Evolutionary conservation across 2,797 vertebrate species (phyloP), one percentile per base, ranked within the genome.

Genomic region (Sebastiscus albofasciatus): DNA sequence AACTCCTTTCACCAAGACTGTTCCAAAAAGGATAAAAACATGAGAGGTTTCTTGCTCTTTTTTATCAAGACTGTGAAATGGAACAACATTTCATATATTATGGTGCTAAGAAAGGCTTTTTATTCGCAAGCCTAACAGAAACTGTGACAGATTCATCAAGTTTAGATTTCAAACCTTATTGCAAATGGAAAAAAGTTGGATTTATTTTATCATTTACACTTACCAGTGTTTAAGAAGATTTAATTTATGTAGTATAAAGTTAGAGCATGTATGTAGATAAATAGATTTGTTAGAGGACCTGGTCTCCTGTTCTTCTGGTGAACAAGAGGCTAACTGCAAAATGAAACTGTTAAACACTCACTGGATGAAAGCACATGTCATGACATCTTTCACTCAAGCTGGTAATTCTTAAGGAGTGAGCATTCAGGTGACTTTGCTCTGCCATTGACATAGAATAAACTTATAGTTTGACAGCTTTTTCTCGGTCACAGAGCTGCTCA

Each of bases 401-500:
- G 31, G 16, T 67, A 33, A 58, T 66, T 67, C 13, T 72, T n/a
- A 66, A 22, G 58, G 77, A 22, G 69, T 85, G 80, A 90, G 26
- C 78, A 72, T 87, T 88, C 81, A 73, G 27, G n/a, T 67, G 68
- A 72, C 67, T 71, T 75, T 77, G 26, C 52, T 81, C 65, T 87
- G 77, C 75, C 76, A 83, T 67, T 82, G 59, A 72, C 80, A 54
- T 31, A 10, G 10, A 49, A 6, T 31, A 6, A 60, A 66, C 9
- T 6, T 80, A 59, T 22, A 62, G 67, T 75, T 77, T 0, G 56
- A 75, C 39, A 55, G 6, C 11, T 3, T 67, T 78, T 83, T 85
- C 80, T 68, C 67, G 61, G 77, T 71, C 18, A 68, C 72, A 79
- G 87, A 89, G 89, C 79, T 89, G 71, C 27, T 80, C 20, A 64